Base-by-base conservation (phyloP, 2,888 invertebrate species). In the Caenorhabditis japonica region DNA sequence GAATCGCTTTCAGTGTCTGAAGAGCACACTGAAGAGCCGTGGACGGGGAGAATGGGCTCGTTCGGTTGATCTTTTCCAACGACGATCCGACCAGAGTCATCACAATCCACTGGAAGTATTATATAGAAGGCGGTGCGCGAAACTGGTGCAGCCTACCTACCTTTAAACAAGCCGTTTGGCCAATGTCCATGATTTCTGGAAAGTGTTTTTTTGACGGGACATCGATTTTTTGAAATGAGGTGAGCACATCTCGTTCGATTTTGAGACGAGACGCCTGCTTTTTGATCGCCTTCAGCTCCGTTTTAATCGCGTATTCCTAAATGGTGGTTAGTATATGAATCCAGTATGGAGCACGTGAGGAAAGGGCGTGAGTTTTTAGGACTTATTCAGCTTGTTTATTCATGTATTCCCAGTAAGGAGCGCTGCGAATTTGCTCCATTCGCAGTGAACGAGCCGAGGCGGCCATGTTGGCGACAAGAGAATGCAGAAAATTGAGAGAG, bases 61-160 rank as follows among this genome's bases (percentile, higher is more conserved):
- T 58, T 25, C 38, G 39, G 36, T 62, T 71, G 44, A 76, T 33
- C 3, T 44, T 44, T 17, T 71, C 66, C 38, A 76, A 19, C 0
- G 71, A 68, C 2, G 61, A 30, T 0, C 76, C 76, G 1, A 76
- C 76, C 2, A 76, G 33, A 4, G 60, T 72, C 76, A 76, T 76
- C 17, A 76, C 76, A 33, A 76, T 72, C 62, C 68, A 76, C 61
- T 71, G 33, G 17, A 61, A 61, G n/a, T 3, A 49, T 33, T 5
- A 39, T 4, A 39, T 15, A 39, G n/a, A 39, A 13, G n/a, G 12
- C 12, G 34, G 34, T 12, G 34, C 34, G 12, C 7, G 8, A 33
- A 10, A 7, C 34, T 33, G 7, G 12, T 33, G 25, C 2, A 25
- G 8, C 0, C 7, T 39, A 33, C 53, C 13, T n/a, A 49, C 59